Evolutionary conservation across 1,140 invertebrate genomes (phyloP), one percentile per base, ranked within the genome.

Genomic region (Hycleus phaleratus): DNA sequence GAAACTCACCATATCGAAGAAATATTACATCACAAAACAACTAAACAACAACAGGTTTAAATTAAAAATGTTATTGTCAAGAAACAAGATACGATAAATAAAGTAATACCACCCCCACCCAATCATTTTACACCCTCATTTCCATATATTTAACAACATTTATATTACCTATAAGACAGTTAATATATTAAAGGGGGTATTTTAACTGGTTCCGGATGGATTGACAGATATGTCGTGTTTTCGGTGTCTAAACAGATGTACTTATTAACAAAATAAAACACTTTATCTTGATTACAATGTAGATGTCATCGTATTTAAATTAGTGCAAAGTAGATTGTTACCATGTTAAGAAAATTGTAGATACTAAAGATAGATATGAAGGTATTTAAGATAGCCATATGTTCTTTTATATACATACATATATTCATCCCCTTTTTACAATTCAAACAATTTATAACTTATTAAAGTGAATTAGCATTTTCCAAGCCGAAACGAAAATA

Each of bases 271-370:
- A 5, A 32, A 32, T 32, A 32, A 32, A 5, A 32, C 4, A 32
- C 32, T 4, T 32, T 32, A 32, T 32, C 32, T 32, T 32, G 32
- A 61, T 48, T 46, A 57, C 46, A 45, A 61, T 59, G 53, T 55
- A 58, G 60, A 63, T 66, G 64, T 66, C 64, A 66, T 66, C 64
- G 57, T 66, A 66, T 66, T 66, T 66, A 66, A 66, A 66, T 66
- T 66, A 63, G 64, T 61, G 52, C 32, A 60, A 60, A 63, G 56
- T 43, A 59, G 56, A 56, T 32, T 61, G 59, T 61, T 61, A 64
- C 18, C 32, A 32, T 32, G 32, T 32, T 5, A 32, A 32, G 32
- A 32, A 32, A 5, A 32, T 5, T 32, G 32, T 18, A 32, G 32
- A 32, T 32, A 32, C 7, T 32, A 32, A 32, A 7, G 7, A 3